Evolutionary conservation across 2,113 vertebrate genomes (phyloP), one percentile per base, ranked within the genome.

Genomic region (Ginglymostoma cirratum): DNA sequence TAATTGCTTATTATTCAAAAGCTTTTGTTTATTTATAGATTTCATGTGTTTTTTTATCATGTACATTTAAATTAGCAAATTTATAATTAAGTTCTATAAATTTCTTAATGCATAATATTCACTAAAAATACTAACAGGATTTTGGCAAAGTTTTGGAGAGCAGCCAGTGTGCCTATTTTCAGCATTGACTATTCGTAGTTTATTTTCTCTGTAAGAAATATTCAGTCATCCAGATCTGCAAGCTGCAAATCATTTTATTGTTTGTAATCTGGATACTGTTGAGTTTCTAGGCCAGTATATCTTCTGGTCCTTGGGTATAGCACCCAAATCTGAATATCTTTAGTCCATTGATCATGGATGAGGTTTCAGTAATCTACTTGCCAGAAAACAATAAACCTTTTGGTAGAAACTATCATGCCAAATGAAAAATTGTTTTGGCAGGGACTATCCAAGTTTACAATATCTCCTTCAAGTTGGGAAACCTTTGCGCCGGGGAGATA

Each of bases 11-110:
- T 61, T 61, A 34, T 90, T 90, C 55, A 94, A 70, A 69, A 19
- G 65, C 19, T 45, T 70, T 70, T 69, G n/a, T 69, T 69, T 67
- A 67, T 7, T 66, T 94, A 38, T 94, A 70, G 65, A 93, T 38
- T 66, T 45, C 21, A 42, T 69, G 15, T 42, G 65, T 70, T 1
- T 10, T 45, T 94, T 42, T 15, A 65, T 42, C 52, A n/a, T 90
- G n/a, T 24, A 94, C 70, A 67, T 94, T 67, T 94, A 94, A 90
- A 93, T 93, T 14, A 94, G 65, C 66, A 67, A 42, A 66, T 45
- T 94, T 69, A 45, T 94, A 69, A 94, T 94, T 94, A 27, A 14
- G 45, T 94, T 94, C 38, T 45, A 24, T 67, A 70, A 66, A 42
- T 90, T 61, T 90, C 87, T 94, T 70, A 66, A 69, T n/a, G 67